A percentile compares a stretch with the other conserved stretches of the same genome.
These are phyloP conservation scores for Staurois parvus DNA, from an alignment of 2,797 vertebrate genomes.

Conservation along the genomic window DNA sequence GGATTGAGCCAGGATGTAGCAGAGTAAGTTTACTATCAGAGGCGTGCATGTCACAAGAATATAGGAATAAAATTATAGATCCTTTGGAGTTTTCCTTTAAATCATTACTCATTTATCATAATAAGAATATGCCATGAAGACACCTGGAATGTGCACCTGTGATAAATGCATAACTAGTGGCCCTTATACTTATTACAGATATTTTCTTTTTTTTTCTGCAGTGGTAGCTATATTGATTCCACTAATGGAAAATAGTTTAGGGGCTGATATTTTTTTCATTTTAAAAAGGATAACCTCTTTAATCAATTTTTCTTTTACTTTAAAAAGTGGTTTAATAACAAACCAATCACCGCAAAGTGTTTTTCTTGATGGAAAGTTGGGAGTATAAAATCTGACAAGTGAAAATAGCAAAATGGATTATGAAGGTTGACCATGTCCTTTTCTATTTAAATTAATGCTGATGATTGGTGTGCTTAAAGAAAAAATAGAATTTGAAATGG, in stretches of 20 bases:
- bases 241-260: neutral
- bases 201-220: neutral
- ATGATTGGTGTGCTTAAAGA: neutral
- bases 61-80: too few relatives aligned
- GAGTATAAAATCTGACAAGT: neutral
- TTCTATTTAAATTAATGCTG: neutral
- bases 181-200: neutral
- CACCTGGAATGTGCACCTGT: neutral
- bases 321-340: neutral
- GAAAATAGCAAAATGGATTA: neutral
- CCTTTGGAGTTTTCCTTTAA: neutral
- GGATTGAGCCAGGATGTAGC: too few relatives aligned
- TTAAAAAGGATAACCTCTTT: neutral
- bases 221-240: neutral
- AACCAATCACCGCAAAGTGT: slow-evolving; percentile 3
- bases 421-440: neutral
- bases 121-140: neutral
- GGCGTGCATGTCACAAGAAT: too few relatives aligned
- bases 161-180: neutral
- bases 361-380: neutral
- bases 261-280: neutral
- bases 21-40: too few relatives aligned
- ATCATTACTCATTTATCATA: neutral
- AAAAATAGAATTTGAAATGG: neutral
- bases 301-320: neutral